Evolutionary conservation across 1,140 invertebrate species (phyloP), one percentile per base, ranked within the genome.

Genomic region (Heliconius nattereri): DNA sequence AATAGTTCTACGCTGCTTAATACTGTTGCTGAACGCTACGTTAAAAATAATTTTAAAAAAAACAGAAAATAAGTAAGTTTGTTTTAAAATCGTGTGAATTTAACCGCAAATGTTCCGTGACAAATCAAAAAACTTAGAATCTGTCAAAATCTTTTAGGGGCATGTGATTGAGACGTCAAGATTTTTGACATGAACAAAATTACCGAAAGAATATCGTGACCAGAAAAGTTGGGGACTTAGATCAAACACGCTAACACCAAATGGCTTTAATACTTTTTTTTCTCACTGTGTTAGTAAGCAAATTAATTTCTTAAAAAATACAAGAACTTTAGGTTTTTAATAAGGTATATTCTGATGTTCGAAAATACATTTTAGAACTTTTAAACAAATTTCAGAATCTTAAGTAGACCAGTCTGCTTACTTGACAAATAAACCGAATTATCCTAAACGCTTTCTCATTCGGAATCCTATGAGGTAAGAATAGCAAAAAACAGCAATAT

Each of bases 81-180:
- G 71, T 75, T 76, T 76, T 35, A 16, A 40, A 76, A 71, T 76
- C 79, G 79, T 80, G 75, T 76, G 40, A 72, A 76, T n/a, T 23
- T 20, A 77, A 74, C 71, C 71, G 49, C 54, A 66, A 81, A 74
- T 77, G 60, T 74, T 78, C 70, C 79, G 79, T 81, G 79, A 81
- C 79, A 73, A 77, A 77, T 13, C 20, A 49, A 57, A 78, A 35
- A 80, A 80, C 71, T 72, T 80, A 81, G 13, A 71, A 78, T 29
- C 72, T 71, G 76, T 78, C 76, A 32, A 72, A 76, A 81, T 81
- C 73, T 73, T 81, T 75, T 78, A 78, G 73, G 73, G 71, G 66
- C 66, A 66, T 83, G 83, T 85, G 87, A 93, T 92, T 86, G 88
- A 93, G 86, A 86, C 81, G 89, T 93, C 89, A 92, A 86, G 85